phyloP scores from a whole-genome alignment of 2,888 invertebrate species.

The Acronicta leporina region DNA sequence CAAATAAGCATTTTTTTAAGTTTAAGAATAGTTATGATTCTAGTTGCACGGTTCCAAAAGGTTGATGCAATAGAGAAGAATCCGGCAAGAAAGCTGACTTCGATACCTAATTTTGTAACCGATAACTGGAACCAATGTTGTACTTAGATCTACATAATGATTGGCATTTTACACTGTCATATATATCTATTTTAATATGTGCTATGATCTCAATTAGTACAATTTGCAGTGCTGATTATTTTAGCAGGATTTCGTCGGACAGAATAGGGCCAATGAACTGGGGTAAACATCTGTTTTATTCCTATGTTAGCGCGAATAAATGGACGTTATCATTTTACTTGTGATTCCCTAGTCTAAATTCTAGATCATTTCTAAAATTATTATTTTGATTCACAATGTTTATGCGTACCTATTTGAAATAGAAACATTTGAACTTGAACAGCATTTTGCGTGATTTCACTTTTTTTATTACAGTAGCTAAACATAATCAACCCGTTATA shows the following conservation, averaged over 20 bases:
- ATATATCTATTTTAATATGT: conserved; percentile 7
- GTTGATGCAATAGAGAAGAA: too few relatives aligned
- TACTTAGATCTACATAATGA: not conserved
- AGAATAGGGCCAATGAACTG: conserved; percentile 50
- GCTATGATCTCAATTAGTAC: conserved; percentile 27
- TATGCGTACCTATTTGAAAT: too few relatives aligned
- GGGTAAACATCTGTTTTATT: conserved; percentile 53
- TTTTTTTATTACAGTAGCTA: too few relatives aligned
- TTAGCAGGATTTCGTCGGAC: conserved; percentile 56
- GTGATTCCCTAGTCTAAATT: conserved; percentile 28
- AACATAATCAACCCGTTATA: too few relatives aligned
- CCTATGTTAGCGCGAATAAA: conserved; percentile 12
- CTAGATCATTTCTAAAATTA: conserved; percentile 44
- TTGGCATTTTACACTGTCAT: conserved; percentile 8
- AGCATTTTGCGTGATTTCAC: too few relatives aligned
- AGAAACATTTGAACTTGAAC: too few relatives aligned
- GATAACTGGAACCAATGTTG: too few relatives aligned
- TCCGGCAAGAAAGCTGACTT: too few relatives aligned
- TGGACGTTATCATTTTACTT: conserved; percentile 26
- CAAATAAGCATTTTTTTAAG: too few relatives aligned
- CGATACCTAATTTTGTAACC: too few relatives aligned
- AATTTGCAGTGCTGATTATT: conserved; percentile 54
- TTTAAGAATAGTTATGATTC: too few relatives aligned
- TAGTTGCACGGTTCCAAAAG: too few relatives aligned
- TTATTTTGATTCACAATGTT: conserved; percentile 12